Evolutionary conservation across 2,888 invertebrate species (phyloP), one percentile per base, ranked within the genome.

Genomic region (Podabrus alpinus): DNA sequence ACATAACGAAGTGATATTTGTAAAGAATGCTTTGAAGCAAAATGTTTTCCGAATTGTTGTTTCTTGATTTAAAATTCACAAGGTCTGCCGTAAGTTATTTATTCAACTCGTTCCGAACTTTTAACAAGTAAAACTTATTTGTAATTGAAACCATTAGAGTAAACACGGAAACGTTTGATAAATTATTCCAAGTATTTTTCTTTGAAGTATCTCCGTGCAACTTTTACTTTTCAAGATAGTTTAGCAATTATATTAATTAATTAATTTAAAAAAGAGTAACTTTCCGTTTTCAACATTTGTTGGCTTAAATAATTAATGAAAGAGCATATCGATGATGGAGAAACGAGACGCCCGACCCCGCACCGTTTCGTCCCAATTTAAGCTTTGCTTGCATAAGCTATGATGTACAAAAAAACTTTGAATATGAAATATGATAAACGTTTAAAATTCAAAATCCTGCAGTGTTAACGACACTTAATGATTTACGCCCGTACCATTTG

Each of bases 401-500:
- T 16, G 17, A 16, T 64, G 17, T 19, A 64, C 15, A n/a, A 64
- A 64, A 64, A 64, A 64, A 64, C 19, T 64, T 19, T 16, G 25
- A 15, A 67, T 16, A 67, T 67, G 24, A 67, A 67, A 67, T 15
- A 21, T 67, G 25, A 19, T 25, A 24, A 67, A 29, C 15, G 67
- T 61, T 67, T 61, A 79, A 80, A 79, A 76, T 80, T 80, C 70
- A 73, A 77, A 80, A 80, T 80, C 79, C 78, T 75, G n/a, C 19
- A 29, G 74, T 80, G 79, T 77, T 77, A 80, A 80, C 77, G 79
- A 80, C 79, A 80, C 70, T 77, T 73, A 75, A 77, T 79, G 80
- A 80, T 80, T 80, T 80, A 80, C 78, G 77, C 77, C 68, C 74
- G 72, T 59, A 74, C 72, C 61, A 69, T 70, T 64, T 25, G 19